Evolutionary conservation across 92 coral and sea anemone genomes (phyloP), one percentile per base, ranked within the genome.

Genomic region (Paramuricea clavata): DNA sequence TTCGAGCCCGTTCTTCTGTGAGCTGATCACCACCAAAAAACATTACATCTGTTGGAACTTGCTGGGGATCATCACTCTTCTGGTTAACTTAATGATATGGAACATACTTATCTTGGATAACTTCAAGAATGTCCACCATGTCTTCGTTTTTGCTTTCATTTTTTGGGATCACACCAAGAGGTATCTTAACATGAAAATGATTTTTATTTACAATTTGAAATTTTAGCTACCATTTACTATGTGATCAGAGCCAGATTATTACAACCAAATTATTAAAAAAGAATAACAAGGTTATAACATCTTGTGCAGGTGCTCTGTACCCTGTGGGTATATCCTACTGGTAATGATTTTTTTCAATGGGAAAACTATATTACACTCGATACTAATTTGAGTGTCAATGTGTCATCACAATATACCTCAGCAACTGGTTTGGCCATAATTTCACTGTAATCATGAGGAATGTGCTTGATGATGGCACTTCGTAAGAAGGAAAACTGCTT

Each of bases 401-500:
- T n/a, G n/a, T n/a, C n/a, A n/a, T n/a, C n/a, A n/a, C n/a, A n/a
- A 39, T 10, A 28, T 89, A 87, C 93, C 88, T 87, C 88, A 62
- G 82, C 56, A 10, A 71, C 74, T 44, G 91, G 85, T 42, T 74
- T 64, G 7, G 33, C 83, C 93, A 90, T 90, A 0, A 68, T 42
- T 4, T 81, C 78, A 75, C 92, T 92, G 86, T 89, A 92, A 35
- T 74, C 69, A 68, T 92, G 92, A 12, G 94, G 90, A 32, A 85
- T 92, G 86, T 92, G 91, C 81, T 92, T 64, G 32, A 92, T 69
- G 2, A 89, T 81, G 49, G 78, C 56, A 16, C 54, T 80, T 34
- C 39, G 34, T 7, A 92, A 54, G 54, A 92, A 85, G 59, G 83
- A 36, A 78, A 92, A 82, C 8, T 33, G 13, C 22, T 5, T 49